phyloP scores from a whole-genome alignment of 2,113 vertebrate species.

The Cathartes aura region DNA sequence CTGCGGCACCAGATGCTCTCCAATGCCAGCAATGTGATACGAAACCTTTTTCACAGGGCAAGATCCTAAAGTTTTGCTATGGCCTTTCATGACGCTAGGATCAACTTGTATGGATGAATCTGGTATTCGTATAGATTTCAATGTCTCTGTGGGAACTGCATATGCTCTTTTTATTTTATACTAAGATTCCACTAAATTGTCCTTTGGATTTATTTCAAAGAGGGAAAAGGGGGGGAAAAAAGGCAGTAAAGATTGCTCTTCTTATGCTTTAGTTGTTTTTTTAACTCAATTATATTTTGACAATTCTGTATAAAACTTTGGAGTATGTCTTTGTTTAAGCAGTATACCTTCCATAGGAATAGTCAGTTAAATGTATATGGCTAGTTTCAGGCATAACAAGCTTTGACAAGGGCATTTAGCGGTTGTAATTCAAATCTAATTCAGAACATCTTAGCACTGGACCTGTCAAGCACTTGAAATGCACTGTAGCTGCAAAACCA shows the following conservation, averaged over 20 bases:
- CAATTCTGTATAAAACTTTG: conserved; percentile 89
- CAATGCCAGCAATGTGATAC: not conserved
- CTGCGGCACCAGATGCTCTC: not conserved
- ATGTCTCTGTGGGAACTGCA: conserved; percentile 43
- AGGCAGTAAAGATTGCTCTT: conserved; percentile 77
- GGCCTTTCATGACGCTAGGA: conserved; percentile 16
- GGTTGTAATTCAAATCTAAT: conserved; percentile 99
- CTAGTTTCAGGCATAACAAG: conserved; percentile 94
- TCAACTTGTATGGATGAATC: conserved; percentile 37
- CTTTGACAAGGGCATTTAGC: conserved; percentile 99
- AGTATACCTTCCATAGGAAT: conserved; percentile 83
- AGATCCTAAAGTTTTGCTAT: not conserved
- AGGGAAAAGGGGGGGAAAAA: not conserved
- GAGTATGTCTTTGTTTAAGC: conserved; percentile 95
- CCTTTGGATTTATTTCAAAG: conserved; percentile 82
- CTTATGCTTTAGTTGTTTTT: conserved; percentile 81
- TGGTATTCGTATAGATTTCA: conserved; percentile 47
- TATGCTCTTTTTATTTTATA: conserved; percentile 54
- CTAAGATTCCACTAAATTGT: conserved; percentile 74
- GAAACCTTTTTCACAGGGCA: not conserved
- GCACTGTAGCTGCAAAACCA: conserved; percentile 84
- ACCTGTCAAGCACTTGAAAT: conserved; percentile 97
- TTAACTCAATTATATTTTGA: conserved; percentile 89
- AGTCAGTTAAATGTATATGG: conserved; percentile 87
- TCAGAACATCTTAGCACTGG: conserved; percentile 99